Evolutionary conservation across 2,888 invertebrate genomes (phyloP).

Genomic region (Andricus quercusramuli): DNA sequence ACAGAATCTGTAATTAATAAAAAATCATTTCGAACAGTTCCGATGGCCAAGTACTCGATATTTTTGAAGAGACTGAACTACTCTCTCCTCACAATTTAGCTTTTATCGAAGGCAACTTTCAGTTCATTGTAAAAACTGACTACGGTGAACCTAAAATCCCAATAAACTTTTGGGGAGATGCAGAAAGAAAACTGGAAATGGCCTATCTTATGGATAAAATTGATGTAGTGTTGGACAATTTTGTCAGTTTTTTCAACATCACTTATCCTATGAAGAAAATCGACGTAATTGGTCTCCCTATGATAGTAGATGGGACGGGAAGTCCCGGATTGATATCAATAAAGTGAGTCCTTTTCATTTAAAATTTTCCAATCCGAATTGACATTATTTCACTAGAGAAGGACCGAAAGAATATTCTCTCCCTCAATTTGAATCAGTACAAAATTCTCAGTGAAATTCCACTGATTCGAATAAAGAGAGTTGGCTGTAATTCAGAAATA

Average conservation of each 20-base stretch:
- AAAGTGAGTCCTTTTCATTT: constrained; percentile 56
- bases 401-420: neutral
- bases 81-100: constrained; percentile 83
- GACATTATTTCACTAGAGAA: neutral
- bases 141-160: constrained; percentile 35
- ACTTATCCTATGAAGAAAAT: constrained; percentile 65
- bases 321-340: constrained; percentile 67
- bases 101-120: constrained; percentile 68
- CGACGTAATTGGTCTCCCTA: constrained; percentile 64
- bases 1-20: neutral
- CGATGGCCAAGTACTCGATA: constrained; percentile 57
- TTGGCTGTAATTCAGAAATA: neutral
- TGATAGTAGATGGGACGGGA: constrained; percentile 55
- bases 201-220: constrained; percentile 65
- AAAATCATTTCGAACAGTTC: constrained; percentile 49
- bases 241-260: constrained; percentile 61
- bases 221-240: constrained; percentile 51
- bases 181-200: constrained; percentile 48
- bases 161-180: constrained; percentile 51
- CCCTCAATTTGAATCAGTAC: too few species aligned
- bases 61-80: constrained; percentile 68
- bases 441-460: too few species aligned
- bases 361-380: neutral
- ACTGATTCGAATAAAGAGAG: too few species aligned
- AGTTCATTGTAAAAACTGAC: constrained; percentile 50